phyloP scores from a whole-genome alignment of 2,797 vertebrate genomes.

The Gymnothorax javanicus region DNA sequence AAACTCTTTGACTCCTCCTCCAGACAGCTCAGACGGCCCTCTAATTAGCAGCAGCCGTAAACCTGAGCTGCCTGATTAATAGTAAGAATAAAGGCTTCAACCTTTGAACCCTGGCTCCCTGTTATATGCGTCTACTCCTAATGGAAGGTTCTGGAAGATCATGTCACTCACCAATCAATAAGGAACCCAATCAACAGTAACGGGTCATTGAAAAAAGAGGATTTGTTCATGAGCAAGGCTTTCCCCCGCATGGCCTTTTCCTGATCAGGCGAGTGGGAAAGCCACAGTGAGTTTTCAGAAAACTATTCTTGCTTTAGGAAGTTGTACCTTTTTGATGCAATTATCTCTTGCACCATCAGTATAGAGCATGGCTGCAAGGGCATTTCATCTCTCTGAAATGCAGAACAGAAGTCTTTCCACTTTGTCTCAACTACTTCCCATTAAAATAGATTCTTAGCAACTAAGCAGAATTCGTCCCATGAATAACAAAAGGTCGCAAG shows the following conservation, averaged over 20 bases:
- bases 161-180: slow-evolving; percentile 72
- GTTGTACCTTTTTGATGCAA: too few species aligned
- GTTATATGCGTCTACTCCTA: slow-evolving; percentile 51
- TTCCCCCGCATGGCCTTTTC: background rate
- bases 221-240: slow-evolving; percentile 17
- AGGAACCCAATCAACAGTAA: slow-evolving; percentile 68
- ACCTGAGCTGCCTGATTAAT: slow-evolving; percentile 26
- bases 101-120: slow-evolving; percentile 68
- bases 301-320: background rate
- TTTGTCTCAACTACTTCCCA: too few species aligned
- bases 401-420: too few species aligned
- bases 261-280: slow-evolving; percentile 11
- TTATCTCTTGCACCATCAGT: too few species aligned
- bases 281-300: background rate
- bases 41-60: slow-evolving; percentile 15
- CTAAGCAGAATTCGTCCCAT: too few species aligned
- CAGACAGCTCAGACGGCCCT: background rate
- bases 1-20: background rate
- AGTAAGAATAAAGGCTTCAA: slow-evolving; percentile 41
- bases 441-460: too few species aligned
- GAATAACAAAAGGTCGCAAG: too few species aligned
- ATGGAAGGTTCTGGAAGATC: slow-evolving; percentile 51
- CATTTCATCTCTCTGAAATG: too few species aligned
- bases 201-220: slow-evolving; percentile 57
- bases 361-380: too few species aligned